phyloP scores from a whole-genome alignment of 1,140 invertebrate genomes.

The Cydia pomonella region DNA sequence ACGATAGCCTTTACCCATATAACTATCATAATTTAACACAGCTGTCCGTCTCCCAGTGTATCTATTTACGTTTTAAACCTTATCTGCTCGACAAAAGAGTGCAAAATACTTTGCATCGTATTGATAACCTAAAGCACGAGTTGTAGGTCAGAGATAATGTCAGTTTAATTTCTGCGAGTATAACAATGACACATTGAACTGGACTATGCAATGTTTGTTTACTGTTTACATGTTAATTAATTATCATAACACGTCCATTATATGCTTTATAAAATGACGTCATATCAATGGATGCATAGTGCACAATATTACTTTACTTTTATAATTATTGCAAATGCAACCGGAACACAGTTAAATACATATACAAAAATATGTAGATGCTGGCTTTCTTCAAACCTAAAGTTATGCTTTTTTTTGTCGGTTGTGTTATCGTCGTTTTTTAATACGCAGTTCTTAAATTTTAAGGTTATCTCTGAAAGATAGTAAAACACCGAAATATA shows the following conservation, averaged over 20 bases:
- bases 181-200: background rate
- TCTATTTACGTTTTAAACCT: background rate
- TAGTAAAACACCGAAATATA: too few relatives aligned
- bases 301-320: conserved; percentile 24
- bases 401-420: too few relatives aligned
- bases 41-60: background rate
- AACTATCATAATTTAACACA: background rate
- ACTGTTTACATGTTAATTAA: background rate
- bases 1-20: background rate
- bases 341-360: background rate
- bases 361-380: too few relatives aligned
- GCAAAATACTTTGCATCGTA: background rate
- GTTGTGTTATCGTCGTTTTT: too few relatives aligned
- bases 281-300: conserved; percentile 1
- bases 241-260: background rate
- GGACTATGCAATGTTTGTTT: conserved; percentile 10
- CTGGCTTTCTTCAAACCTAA: too few relatives aligned
- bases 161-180: background rate
- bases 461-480: too few relatives aligned
- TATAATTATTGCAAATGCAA: background rate
- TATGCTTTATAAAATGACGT: background rate
- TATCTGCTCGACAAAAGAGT: background rate
- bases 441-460: too few relatives aligned
- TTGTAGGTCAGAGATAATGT: conserved; percentile 21
- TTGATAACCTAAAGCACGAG: conserved; percentile 32